These are phyloP conservation scores for Alviniconcha marisindica DNA, from an alignment of 1,140 invertebrate genomes.

Conservation along the genomic window DNA sequence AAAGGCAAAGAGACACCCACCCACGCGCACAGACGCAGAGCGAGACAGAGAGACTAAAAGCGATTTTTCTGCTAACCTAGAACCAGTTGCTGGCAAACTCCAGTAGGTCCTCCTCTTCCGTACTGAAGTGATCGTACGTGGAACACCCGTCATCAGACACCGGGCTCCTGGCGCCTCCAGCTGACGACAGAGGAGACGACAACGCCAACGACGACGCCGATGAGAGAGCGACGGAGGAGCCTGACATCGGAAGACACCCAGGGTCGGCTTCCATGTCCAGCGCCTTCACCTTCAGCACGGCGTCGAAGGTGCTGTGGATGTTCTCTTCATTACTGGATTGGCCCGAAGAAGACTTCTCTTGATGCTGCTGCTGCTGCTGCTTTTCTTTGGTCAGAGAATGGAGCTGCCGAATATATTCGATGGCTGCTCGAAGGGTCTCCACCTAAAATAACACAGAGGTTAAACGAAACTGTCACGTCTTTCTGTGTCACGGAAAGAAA, in stretches of 20 bases:
- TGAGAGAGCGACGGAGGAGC: background rate
- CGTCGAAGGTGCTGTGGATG: background rate
- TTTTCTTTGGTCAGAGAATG: conserved; percentile 82
- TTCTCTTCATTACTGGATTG: background rate
- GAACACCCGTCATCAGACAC: conserved; percentile 80
- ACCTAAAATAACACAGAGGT: conserved; percentile 79
- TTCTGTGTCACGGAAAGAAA: too few species aligned
- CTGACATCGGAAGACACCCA: background rate
- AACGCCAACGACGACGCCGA: background rate
- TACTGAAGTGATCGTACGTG: conserved; percentile 86
- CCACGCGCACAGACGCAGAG: too few species aligned
- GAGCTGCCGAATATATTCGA: conserved; percentile 93
- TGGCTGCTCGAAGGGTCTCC: conserved; percentile 94
- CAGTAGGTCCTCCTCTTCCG: conserved; percentile 92
- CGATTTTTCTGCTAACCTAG: conserved; percentile 36
- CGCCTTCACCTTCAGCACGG: background rate
- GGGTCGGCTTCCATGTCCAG: background rate
- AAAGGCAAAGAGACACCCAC: background rate
- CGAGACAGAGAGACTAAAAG: background rate
- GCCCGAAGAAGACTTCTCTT: background rate
- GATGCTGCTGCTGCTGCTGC: background rate
- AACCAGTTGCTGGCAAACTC: conserved; percentile 89
- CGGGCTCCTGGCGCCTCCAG: background rate
- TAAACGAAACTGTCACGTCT: too few species aligned
- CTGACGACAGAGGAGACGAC: background rate